Base-by-base conservation (phyloP, 2,888 invertebrate genomes). In the Ischnus inquisitorius region DNA sequence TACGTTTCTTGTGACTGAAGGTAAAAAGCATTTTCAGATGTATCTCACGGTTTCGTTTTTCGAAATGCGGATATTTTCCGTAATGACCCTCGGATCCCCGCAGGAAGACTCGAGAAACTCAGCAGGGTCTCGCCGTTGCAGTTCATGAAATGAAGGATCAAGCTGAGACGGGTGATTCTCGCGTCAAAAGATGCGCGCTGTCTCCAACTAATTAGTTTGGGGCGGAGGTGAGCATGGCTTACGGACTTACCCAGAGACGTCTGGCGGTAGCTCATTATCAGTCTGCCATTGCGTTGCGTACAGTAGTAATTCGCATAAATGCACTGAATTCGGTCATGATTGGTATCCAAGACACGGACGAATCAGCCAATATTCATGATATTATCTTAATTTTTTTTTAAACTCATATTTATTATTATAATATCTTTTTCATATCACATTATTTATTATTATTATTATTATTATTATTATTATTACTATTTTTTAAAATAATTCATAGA, bases 161-260 rank as follows among this genome's bases (percentile, higher is more conserved):
- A 72, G 64, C 39, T 34, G 48, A 54, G 54, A 3, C 19, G 22
- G 8, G 48, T 64, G 64, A 62, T 19, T 64, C 34, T 48, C 64
- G 41, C 74, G 25, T n/a, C 34, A 34, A 6, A 34, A 51, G 34
- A 43, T 19, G 19, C 43, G 43, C 16, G 34, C 46, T 60, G 62
- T 74, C 74, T 34, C 10, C 64, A 19, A 48, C 75, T 75, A 75
- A 75, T 75, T 75, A 75, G 75, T 64, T 39, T 19, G 48, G 64
- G 48, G 48, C 28, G 34, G 14, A 48, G 14, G 64, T 46, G 46
- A 46, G 43, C 46, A 68, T 68, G 46, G 22, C 46, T 46, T 68
- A 46, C 22, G 25, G 22, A 22, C 19, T 22, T 54, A 19, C 19
- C 12, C 19, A 22, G 54, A 22, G 54, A 54, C 22, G 34, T 8